Base-by-base conservation (phyloP, 2,888 invertebrate species). In the Phengaris alcon region DNA sequence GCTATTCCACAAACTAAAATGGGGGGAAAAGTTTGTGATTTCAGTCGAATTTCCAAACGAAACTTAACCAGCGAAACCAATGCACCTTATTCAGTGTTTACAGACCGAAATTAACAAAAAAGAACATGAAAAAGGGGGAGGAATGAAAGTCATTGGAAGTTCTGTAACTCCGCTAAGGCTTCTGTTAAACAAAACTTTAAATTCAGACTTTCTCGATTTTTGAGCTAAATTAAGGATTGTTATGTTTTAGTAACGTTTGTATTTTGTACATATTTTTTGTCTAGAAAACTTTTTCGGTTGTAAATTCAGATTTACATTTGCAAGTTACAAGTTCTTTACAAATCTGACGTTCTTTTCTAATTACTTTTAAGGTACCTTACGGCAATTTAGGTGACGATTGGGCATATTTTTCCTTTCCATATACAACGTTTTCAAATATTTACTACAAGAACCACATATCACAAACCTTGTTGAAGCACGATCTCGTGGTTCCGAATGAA, bases 151-250 rank as follows among this genome's bases (percentile, higher is more conserved):
- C 76, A 44, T 75, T 69, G 74, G 76, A 80, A 80, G 77, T 81
- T 81, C 74, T 76, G 76, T 76, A 77, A 78, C 79, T 80, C 77
- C 77, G 78, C 76, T 79, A 80, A 80, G 81, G 80, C 78, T 81
- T 79, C 78, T 77, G 77, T 79, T 77, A 76, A 76, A 72, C 52
- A 78, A 76, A 79, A 80, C 79, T 80, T 77, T 77, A 77, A 75
- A 78, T 78, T 77, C 52, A 74, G 78, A 80, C 77, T 79, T 75
- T 77, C 76, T 57, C n/a, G 74, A 78, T 78, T 74, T 79, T 78
- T 78, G 75, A 72, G 73, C 76, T 75, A 75, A 77, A 77, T 79
- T 76, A 77, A 76, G 76, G 77, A 77, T 77, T 76, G 69, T 75
- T 72, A 9, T 75, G 13, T 73, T 73, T 64, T 74, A 74, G 64